Conservation (phyloP, 2,888 invertebrate genomes). For the Catocala fraxini region DNA sequence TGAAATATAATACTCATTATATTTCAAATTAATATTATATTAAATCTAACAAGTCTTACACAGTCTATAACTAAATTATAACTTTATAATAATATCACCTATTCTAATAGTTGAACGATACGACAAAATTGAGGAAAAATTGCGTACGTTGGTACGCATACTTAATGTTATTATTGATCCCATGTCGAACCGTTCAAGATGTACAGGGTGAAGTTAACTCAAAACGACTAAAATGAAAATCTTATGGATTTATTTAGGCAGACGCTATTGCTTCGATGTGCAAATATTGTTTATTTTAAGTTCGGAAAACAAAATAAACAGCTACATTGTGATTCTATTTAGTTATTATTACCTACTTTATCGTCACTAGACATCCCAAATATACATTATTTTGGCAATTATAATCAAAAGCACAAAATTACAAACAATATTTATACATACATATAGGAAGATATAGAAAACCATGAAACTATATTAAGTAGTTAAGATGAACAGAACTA, state of each 20-base stretch:
- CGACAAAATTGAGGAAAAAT: conserved; percentile 14
- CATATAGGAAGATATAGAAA: no score
- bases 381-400: conserved; percentile 28
- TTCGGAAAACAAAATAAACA: background rate
- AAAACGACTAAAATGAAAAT: background rate
- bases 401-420: conserved; percentile 19
- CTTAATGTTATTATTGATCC: conserved; percentile 14
- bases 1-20: conserved; percentile 25
- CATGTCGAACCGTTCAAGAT: conserved; percentile 14
- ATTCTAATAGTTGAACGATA: conserved; percentile 34
- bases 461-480: no score
- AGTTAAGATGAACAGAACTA: no score
- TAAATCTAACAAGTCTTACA: conserved; percentile 49
- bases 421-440: background rate
- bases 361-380: conserved; percentile 29
- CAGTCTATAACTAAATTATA: conserved; percentile 43
- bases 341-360: conserved; percentile 2
- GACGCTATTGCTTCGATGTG: conserved; percentile 1
- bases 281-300: background rate
- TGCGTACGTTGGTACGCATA: conserved; percentile 7
- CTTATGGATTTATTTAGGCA: conserved; percentile 15
- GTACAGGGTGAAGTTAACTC: conserved; percentile 5
- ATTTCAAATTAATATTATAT: conserved; percentile 38
- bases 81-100: conserved; percentile 29
- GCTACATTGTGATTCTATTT: background rate